These are phyloP conservation scores for Mus caroli DNA, from an alignment of 2,797 vertebrate species.

Conservation along the genomic window DNA sequence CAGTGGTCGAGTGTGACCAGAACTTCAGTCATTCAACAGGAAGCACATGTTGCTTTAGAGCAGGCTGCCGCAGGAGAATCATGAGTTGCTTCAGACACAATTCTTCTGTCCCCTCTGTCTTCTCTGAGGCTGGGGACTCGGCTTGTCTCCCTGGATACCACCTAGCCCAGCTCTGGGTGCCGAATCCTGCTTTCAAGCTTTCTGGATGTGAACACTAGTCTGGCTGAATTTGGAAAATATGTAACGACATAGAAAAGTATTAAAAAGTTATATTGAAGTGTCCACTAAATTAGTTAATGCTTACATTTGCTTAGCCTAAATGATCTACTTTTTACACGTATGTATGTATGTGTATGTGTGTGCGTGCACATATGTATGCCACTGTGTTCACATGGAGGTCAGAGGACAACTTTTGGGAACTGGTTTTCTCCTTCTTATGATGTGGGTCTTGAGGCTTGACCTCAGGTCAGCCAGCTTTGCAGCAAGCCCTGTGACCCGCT, in stretches of 20 bases:
- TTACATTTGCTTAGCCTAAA: not conserved
- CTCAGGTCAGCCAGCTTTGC: not conserved
- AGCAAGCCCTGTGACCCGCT: not conserved
- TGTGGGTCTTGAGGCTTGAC: not conserved
- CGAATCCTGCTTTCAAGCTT: not conserved
- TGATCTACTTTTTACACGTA: not conserved
- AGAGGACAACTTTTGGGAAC: not conserved
- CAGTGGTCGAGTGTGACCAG: not conserved
- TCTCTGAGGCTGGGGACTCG: not conserved
- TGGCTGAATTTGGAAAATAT: not conserved
- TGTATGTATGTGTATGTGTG: not conserved
- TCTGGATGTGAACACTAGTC: not conserved
- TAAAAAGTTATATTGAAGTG: not conserved
- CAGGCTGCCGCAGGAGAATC: not conserved
- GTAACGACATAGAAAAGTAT: not conserved
- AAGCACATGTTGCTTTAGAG: not conserved
- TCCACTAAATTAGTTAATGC: not conserved
- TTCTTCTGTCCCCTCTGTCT: too few relatives aligned
- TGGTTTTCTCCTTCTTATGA: not conserved
- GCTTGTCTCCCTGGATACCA: not conserved
- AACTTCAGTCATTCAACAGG: not conserved
- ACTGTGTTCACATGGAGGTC: not conserved
- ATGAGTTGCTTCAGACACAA: not conserved
- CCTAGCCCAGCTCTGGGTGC: too few relatives aligned
- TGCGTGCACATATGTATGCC: not conserved